Evolutionary conservation across 23 tunicate genomes (phyloP), one percentile per base, ranked within the genome.

Genomic region (Diplosoma virens): DNA sequence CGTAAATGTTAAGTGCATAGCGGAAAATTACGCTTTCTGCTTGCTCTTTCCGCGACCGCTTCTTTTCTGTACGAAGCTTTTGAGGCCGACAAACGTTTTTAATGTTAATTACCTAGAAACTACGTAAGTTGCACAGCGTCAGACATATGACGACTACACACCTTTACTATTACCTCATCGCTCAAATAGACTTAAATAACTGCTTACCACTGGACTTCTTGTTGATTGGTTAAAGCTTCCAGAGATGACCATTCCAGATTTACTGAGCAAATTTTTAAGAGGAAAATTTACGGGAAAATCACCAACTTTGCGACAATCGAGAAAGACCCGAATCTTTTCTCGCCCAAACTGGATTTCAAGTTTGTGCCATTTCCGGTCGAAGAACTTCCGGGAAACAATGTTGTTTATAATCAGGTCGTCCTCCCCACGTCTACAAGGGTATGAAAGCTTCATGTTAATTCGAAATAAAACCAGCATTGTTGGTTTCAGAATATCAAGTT

Each of bases 321-420:
- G 6, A 48, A 64, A 63, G 32, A 82, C 50, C n/a, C 30, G 33
- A 0, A 75, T 67, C 26, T 47, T 35, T 32, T 82, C 20, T 1
- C 52, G 37, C 22, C 79, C 87, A 5, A 82, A 32, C 14, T 30
- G 47, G 6, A 82, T 55, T 65, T 82, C 87, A 22, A 82, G 37
- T 63, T 82, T 64, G 65, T 82, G 87, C 87, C 87, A 82, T 24
- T 63, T 50, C 41, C 76, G 58, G 41, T 82, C 59, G 30, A 73
- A 82, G 29, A 82, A 59, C 3, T 3, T 72, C 33, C 9, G 6
- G 28, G 78, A 3, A 27, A 47, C 61, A 30, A 47, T 50, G 35
- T 72, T 72, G 14, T 48, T 48, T 3, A 72, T 29, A n/a, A 72
- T 23, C n/a, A 47, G 22, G 48, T 47, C 78, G n/a, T 6, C 32